phyloP scores from a whole-genome alignment of 2,113 vertebrate genomes.

The Prunella himalayana region DNA sequence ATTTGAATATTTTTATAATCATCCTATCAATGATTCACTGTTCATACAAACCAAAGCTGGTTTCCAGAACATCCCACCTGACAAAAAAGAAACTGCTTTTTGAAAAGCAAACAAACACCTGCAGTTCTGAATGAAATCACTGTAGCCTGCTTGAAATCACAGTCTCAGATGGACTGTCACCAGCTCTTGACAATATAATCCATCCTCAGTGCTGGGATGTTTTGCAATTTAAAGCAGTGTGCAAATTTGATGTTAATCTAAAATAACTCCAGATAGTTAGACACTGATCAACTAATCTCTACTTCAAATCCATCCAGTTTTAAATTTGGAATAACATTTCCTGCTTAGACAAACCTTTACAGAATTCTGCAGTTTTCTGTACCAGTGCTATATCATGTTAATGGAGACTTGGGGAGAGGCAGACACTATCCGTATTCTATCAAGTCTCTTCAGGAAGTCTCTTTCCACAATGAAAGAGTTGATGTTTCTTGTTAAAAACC shows the following conservation, averaged over 20 bases:
- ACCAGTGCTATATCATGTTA: neutral
- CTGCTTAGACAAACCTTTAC: neutral
- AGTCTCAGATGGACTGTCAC: neutral
- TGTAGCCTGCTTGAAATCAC: neutral
- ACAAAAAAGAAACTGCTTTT: neutral
- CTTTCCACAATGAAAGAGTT: neutral
- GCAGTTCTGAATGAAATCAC: neutral
- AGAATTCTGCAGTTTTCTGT: neutral
- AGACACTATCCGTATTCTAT: neutral
- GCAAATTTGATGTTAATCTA: neutral
- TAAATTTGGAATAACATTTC: neutral
- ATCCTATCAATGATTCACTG: neutral
- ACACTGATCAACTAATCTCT: neutral
- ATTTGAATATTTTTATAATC: neutral
- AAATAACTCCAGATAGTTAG: neutral
- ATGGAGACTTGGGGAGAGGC: neutral
- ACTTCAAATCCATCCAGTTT: neutral
- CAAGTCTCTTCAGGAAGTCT: neutral
- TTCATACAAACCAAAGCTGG: neutral
- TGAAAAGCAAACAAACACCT: neutral
- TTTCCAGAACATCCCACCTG: neutral
- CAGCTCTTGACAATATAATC: neutral
- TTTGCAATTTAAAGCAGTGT: neutral
- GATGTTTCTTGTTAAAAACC: neutral
- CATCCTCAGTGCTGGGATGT: neutral